Evolutionary conservation across 1,140 invertebrate species (phyloP), one percentile per base, ranked within the genome.

Genomic region (Oedothorax gibbosus): DNA sequence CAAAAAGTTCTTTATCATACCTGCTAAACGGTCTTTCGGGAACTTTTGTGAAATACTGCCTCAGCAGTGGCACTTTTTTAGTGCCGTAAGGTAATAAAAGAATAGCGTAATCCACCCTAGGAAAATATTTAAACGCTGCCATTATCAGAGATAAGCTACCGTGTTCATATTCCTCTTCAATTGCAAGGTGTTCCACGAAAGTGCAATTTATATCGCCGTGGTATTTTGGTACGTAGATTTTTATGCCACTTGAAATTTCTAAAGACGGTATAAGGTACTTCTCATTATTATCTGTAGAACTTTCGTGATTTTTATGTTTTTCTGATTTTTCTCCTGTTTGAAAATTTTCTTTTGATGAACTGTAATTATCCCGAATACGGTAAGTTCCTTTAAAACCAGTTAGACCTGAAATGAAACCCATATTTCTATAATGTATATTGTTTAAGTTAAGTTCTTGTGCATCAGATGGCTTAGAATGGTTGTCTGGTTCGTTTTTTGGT

Each of bases 1-100:
- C 81, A 15, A 66, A 84, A 75, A 84, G 81, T 68, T 84, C 81
- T 56, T 84, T 84, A 14, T 75, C 64, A 18, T 84, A 84, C 12
- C 20, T 14, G 18, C 71, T 75, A 20, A 76, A 84, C 54, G 72
- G 81, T 2, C 81, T 18, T 20, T 60, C 71, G 10, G 81, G 81
- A 7, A 84, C 57, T 10, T 50, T n/a, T 49, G 81, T 56, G 11
- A 84, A 84, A 60, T 84, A 60, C 18, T 60, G 60, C 50, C 81
- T 18, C 2, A 84, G 18, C 35, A 20, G 18, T 14, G 71, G 81
- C 35, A 84, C 18, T 50, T 84, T 71, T 7, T 76, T 66, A 18
- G 71, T 84, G 0, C 81, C 81, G 14, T 84, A 84, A 2, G 81
- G 81, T 49, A 84, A 35, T 51, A 84, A 60, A 5, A 84, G 20